Evolutionary conservation across 2,113 vertebrate genomes (phyloP).

Genomic region (Phaetusa simplex): DNA sequence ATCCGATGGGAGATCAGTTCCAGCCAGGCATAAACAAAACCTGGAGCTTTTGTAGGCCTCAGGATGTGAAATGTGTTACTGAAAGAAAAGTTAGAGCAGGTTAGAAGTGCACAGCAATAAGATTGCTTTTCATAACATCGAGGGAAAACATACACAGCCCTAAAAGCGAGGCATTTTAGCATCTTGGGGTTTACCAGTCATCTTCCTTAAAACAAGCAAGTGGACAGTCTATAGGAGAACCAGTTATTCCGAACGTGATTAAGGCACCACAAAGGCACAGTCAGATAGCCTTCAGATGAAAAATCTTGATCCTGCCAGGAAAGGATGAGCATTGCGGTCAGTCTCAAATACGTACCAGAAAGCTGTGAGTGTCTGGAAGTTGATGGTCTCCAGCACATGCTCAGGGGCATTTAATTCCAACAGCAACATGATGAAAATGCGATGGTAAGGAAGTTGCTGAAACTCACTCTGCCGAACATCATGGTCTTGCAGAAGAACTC

Average conservation of each 20-base stretch:
- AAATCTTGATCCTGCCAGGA: neutral
- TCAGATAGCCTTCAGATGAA: neutral
- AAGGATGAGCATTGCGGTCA: neutral
- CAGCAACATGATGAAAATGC: conserved; percentile 98
- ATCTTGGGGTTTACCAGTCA: neutral
- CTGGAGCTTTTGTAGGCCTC: conserved; percentile 98
- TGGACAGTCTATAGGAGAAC: neutral
- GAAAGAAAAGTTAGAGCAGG: conserved; percentile 71
- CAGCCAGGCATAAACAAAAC: conserved; percentile 98
- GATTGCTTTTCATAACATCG: neutral
- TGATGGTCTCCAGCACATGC: conserved; percentile 97
- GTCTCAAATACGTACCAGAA: conserved; percentile 84
- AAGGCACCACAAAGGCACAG: conserved; percentile 1
- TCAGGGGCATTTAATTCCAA: conserved; percentile 97
- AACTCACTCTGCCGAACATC: conserved; percentile 98
- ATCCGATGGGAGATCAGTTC: conserved; percentile 99
- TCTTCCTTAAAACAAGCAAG: neutral
- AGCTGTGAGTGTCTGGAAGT: conserved; percentile 98
- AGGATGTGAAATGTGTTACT: conserved; percentile 99
- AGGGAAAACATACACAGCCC: conserved; percentile 5
- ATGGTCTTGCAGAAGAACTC: conserved; percentile 96
- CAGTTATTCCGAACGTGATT: neutral
- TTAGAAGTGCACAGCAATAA: conserved; percentile 40
- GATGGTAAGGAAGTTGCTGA: conserved; percentile 96
- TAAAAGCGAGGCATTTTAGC: conserved; percentile 48